Base-by-base conservation (phyloP, 2,888 invertebrate genomes). In the Tortrix viridana region DNA sequence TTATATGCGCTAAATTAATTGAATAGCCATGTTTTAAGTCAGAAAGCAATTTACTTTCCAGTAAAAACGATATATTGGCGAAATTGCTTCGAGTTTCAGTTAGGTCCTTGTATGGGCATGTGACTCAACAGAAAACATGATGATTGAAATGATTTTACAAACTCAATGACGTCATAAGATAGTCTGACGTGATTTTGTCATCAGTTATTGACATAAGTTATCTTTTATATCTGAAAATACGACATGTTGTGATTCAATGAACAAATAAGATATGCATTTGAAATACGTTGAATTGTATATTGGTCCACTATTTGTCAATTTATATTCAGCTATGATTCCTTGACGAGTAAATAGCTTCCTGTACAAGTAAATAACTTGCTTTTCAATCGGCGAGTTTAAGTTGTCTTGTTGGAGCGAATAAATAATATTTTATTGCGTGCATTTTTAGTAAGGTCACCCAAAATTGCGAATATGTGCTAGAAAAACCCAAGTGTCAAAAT, bases 1-100 rank as follows among this genome's bases (percentile, higher is more conserved):
- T 60, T 66, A 63, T 64, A 68, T 52, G 37, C 60, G 61, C 60
- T 62, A 65, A 70, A 70, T 73, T 75, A 76, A 77, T 80, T 74
- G 73, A 70, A 71, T 67, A 71, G 70, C 70, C 71, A 66, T 74
- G 73, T 79, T 68, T 72, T 69, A 68, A 71, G 70, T 1, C 32
- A 12, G 12, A 32, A 32, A 12, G 32, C 69, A 70, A 76, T 73
- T 71, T 52, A 65, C 65, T 60, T 66, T 62, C 55, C 18, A 16
- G 9, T 44, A 18, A 41, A 41, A 41, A 44, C 44, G 19, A 44
- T 19, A 41, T 6, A 18, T 44, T 18, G 3, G 44, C 18, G 19
- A 18, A 44, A 44, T 44, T 18, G 18, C 6, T 44, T 44, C 18
- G 44, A 47, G 47, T 18, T n/a, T 50, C 49, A 50, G 49, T 32